phyloP scores from a whole-genome alignment of 2,888 invertebrate species.

The Frankliniella intonsa region DNA sequence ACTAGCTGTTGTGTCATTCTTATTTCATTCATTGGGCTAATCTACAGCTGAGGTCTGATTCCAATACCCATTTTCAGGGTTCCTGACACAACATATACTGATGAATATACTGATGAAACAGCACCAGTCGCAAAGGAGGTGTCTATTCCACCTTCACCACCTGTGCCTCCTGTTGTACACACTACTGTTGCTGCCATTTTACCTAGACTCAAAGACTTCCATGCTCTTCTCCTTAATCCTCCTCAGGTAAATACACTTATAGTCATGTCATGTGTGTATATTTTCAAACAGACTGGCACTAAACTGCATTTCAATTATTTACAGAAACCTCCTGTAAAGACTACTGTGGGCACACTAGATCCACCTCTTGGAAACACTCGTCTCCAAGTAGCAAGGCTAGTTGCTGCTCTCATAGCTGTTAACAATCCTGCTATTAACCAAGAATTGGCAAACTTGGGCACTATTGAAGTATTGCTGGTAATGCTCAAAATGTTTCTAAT shows the following conservation, averaged over 20 bases:
- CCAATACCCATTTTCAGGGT: not conserved
- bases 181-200: conserved; percentile 61
- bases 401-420: conserved; percentile 69
- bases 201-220: conserved; percentile 65
- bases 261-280: not conserved
- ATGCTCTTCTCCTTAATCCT: conserved; percentile 62
- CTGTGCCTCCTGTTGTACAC: conserved; percentile 49
- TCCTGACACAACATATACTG: not conserved
- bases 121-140: not conserved
- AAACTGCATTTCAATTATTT: conserved; percentile 35
- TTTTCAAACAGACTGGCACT: conserved; percentile 28
- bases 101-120: conserved; percentile 19
- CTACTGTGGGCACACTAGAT: conserved; percentile 65
- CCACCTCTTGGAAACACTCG: conserved; percentile 76
- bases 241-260: conserved; percentile 56
- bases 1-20: not conserved
- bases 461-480: conserved; percentile 48
- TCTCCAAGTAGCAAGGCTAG: conserved; percentile 72
- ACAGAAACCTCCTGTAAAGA: conserved; percentile 61
- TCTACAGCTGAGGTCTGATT: no score
- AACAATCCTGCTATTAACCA: conserved; percentile 66
- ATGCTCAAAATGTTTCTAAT: not conserved
- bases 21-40: not conserved
- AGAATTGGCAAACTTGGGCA: conserved; percentile 56
- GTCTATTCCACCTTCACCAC: conserved; percentile 30